Conservation (phyloP, 2,113 vertebrate species). For the Brevimyrus niger region DNA sequence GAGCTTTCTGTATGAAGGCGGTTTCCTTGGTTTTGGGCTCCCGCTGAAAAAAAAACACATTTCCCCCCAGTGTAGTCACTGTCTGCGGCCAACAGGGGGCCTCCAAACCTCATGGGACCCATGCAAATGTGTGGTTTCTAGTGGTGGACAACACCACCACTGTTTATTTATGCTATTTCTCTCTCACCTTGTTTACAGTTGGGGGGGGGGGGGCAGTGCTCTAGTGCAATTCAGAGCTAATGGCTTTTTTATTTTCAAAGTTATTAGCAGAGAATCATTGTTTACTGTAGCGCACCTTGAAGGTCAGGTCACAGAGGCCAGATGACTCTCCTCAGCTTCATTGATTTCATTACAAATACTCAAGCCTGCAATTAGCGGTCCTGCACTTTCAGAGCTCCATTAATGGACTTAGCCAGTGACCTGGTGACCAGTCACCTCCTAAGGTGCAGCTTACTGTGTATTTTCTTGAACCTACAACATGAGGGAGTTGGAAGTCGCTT, state of each 20-base stretch:
- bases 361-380: not conserved
- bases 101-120: not conserved
- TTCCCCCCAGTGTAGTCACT: not conserved
- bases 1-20: not conserved
- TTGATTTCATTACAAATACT: slow-evolving; percentile 3
- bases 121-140: not conserved
- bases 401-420: not conserved
- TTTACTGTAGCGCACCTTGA: not conserved
- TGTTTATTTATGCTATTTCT: not conserved
- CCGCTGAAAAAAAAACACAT: not conserved
- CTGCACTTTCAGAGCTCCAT: not conserved
- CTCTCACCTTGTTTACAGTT: not conserved
- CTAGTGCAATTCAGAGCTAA: not conserved
- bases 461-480: not conserved
- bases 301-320: not conserved
- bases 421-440: not conserved
- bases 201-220: not conserved
- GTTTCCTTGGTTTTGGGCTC: not conserved
- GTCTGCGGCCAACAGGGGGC: not conserved
- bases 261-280: not conserved
- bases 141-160: not conserved
- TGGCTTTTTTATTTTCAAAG: not conserved
- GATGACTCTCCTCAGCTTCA: not conserved
- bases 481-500: not conserved
- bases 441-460: not conserved